These are phyloP conservation scores for Chiloscyllium punctatum DNA, from an alignment of 2,797 vertebrate species.

Conservation along the genomic window DNA sequence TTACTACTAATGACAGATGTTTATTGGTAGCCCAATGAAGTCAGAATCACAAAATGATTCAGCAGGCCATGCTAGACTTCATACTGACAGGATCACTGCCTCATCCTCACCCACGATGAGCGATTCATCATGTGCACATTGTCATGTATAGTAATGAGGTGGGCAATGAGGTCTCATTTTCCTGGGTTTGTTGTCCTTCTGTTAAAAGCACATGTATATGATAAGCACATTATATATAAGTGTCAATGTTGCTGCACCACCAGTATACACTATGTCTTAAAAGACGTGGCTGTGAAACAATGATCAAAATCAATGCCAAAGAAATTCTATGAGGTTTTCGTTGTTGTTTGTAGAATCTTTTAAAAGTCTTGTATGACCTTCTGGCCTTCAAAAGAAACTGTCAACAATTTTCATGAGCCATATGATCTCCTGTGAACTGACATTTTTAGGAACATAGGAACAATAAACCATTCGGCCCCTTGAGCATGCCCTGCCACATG, in stretches of 20 bases:
- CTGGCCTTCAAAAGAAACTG: neutral
- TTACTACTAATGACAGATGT: neutral
- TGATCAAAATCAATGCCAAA: neutral
- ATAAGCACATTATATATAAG: neutral
- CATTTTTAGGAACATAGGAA: neutral
- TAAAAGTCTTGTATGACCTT: neutral
- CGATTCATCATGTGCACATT: neutral
- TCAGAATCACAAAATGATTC: neutral
- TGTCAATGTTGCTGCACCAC: neutral
- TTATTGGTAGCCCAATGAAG: neutral
- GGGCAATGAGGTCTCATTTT: neutral
- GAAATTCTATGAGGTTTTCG: neutral
- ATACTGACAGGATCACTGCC: neutral
- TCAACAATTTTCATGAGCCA: neutral
- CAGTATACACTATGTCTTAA: neutral
- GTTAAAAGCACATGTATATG: neutral
- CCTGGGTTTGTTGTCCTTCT: neutral
- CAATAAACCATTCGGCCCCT: neutral
- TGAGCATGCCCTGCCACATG: neutral
- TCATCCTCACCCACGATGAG: neutral
- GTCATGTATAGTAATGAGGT: neutral
- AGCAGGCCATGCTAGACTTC: neutral
- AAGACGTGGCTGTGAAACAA: neutral
- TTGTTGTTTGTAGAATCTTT: neutral
- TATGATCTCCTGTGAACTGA: neutral